phyloP scores from a whole-genome alignment of 2,888 invertebrate genomes.

The Muscina levida region DNA sequence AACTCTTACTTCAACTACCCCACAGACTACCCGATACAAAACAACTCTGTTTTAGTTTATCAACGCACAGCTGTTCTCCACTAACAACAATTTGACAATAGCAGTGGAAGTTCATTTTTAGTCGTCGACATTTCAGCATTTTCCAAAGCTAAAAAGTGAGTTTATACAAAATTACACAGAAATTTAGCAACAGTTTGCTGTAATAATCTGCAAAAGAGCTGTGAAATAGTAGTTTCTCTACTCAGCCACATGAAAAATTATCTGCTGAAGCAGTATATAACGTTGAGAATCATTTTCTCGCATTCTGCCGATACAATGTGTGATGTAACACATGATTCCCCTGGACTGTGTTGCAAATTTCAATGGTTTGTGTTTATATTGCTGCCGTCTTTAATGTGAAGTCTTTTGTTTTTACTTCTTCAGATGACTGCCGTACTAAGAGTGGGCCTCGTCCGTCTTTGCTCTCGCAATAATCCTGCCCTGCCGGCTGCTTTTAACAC shows the following conservation, averaged over 20 bases:
- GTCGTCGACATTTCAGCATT: slow-evolving; percentile 38
- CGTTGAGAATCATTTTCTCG: too few species aligned
- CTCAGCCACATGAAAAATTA: too few species aligned
- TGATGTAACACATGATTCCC: slow-evolving; percentile 34
- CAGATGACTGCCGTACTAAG: slow-evolving; percentile 79
- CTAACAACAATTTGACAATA: slow-evolving; percentile 24
- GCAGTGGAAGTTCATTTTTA: slow-evolving; percentile 31
- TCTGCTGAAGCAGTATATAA: too few species aligned
- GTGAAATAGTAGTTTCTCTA: too few species aligned
- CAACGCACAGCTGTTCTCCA: too few species aligned
- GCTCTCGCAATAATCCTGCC: slow-evolving; percentile 69
- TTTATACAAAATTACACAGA: slow-evolving; percentile 28
- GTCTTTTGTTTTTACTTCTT: not conserved
- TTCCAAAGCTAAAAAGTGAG: slow-evolving; percentile 54
- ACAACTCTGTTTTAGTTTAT: too few species aligned
- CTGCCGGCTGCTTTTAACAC: slow-evolving; percentile 70
- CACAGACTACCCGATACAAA: too few species aligned
- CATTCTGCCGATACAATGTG: too few species aligned
- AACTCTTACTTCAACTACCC: too few species aligned
- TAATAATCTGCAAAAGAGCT: too few species aligned
- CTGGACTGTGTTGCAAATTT: not conserved
- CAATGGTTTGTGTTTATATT: slow-evolving; percentile 7
- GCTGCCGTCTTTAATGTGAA: not conserved
- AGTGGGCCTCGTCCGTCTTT: slow-evolving; percentile 76
- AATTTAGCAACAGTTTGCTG: too few species aligned